phyloP scores from a whole-genome alignment of 2,888 invertebrate genomes.

The Tetropium fuscum region DNA sequence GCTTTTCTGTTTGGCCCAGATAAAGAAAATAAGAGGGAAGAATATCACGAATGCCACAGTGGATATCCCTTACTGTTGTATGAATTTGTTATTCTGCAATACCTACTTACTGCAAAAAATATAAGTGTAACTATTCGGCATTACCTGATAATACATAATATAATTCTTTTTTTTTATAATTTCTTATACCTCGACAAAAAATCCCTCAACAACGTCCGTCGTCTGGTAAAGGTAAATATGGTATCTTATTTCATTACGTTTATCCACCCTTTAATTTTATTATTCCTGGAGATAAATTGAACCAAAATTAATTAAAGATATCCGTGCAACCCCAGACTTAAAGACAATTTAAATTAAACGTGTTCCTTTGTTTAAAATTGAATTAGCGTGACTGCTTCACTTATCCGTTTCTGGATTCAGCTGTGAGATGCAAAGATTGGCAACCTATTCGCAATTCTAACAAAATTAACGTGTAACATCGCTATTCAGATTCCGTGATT shows the following conservation, averaged over 20 bases:
- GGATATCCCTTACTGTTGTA: too few species aligned
- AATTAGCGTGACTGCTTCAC: conserved; percentile 29
- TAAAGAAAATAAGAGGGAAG: conserved; percentile 37
- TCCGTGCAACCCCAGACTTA: conserved; percentile 29
- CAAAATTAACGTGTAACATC: too few species aligned
- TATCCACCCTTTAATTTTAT: neutral
- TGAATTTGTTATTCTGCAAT: too few species aligned
- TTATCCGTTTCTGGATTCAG: conserved; percentile 8
- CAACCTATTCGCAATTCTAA: conserved; percentile 4
- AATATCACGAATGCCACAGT: conserved; percentile 12
- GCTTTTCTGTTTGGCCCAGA: conserved; percentile 34
- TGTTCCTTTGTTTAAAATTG: conserved; percentile 38
- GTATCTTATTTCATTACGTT: neutral
- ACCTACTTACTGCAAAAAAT: too few species aligned
- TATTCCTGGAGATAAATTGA: conserved; percentile 26
- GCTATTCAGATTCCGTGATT: too few species aligned
- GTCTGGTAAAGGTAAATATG: neutral
- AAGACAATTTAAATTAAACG: conserved; percentile 39
- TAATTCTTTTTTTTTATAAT: too few species aligned
- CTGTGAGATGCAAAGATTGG: conserved; percentile 11
- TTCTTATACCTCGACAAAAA: too few species aligned
- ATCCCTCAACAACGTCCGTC: neutral
- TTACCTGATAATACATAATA: too few species aligned
- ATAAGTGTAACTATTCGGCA: too few species aligned
- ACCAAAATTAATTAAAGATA: conserved; percentile 41